Evolutionary conservation across 2,888 invertebrate genomes (phyloP), one percentile per base, ranked within the genome.

Genomic region (Alsophila aescularia): DNA sequence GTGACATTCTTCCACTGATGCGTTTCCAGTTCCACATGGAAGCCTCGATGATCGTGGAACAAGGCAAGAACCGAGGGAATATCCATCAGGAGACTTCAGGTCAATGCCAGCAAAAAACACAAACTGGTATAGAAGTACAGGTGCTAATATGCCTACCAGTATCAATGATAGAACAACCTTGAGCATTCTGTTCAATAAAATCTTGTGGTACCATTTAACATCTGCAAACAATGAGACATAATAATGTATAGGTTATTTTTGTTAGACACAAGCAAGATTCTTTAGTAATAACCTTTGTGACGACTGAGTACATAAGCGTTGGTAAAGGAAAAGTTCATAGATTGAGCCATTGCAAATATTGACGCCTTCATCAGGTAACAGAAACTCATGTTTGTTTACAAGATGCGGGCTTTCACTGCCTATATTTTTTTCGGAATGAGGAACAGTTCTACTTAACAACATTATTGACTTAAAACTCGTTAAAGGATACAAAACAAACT

Each of bases 61-160:
- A 0, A 87, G 64, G 47, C 92, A 92, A 6, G 90, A 84, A 0
- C 92, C 92, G 0, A 72, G 66, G 0, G 92, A 90, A 18, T 76
- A 81, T 0, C 89, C 90, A 49, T 91, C 91, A 4, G 76, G 53
- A 0, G 86, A 84, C 1, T 79, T 75, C 2, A 72, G 36, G 34
- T 83, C 80, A 0, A 73, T 35, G 6, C 75, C 79, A 5, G 72
- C 59, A 43, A 77, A 72, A 53, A 83, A 85, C 1, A 83, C 43
- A 34, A 70, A 87, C 14, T 74, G 75, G 65, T 89, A 92, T 15
- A 92, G 34, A 0, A 92, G 58, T 1, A 83, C 4, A 0, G 92
- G 92, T 0, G 73, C 65, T 1, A 79, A 37, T 8, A 90, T 55
- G 4, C 83, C 69, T 1, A 68, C 44, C 42, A 88, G 5, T 16